Conservation (phyloP, 1,140 invertebrate species). For the Scylla paramamosain region DNA sequence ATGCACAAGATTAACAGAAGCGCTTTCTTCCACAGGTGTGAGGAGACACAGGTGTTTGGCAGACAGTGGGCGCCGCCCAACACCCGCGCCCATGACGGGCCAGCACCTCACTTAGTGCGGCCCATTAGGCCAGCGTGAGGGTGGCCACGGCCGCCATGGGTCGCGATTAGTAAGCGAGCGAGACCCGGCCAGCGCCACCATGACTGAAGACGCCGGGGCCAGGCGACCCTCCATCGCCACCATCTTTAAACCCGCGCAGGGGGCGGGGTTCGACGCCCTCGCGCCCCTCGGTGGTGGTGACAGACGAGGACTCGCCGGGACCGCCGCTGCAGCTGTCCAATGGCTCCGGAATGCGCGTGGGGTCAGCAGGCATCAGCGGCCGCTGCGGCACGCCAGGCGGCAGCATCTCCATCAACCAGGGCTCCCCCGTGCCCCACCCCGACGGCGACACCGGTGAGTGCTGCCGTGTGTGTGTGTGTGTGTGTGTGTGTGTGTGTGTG, state of each 20-base stretch:
- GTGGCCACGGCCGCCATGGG: background rate
- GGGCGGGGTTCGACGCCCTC: conserved; percentile 80
- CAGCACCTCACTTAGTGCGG: background rate
- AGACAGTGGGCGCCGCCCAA: background rate
- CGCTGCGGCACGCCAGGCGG: conserved; percentile 54
- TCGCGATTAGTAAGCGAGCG: background rate
- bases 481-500: background rate
- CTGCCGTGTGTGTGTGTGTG: background rate
- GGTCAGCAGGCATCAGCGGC: conserved; percentile 47
- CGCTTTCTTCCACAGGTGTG: background rate
- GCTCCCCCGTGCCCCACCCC: conserved; percentile 47
- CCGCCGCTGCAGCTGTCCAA: conserved; percentile 78
- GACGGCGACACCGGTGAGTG: conserved; percentile 57
- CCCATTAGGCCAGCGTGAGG: background rate
- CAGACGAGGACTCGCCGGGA: conserved; percentile 82
- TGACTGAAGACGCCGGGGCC: conserved; percentile 60
- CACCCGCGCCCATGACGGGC: background rate
- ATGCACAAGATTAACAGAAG: background rate
- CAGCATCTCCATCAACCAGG: conserved; percentile 59
- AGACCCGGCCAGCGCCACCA: conserved; percentile 1
- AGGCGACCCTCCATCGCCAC: conserved; percentile 83
- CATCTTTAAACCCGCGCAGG: conserved; percentile 87
- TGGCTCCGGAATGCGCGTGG: conserved; percentile 78
- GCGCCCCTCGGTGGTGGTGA: conserved; percentile 87
- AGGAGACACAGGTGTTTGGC: background rate